Base-by-base conservation (phyloP, 2,888 invertebrate genomes). In the Limenitis camilla region DNA sequence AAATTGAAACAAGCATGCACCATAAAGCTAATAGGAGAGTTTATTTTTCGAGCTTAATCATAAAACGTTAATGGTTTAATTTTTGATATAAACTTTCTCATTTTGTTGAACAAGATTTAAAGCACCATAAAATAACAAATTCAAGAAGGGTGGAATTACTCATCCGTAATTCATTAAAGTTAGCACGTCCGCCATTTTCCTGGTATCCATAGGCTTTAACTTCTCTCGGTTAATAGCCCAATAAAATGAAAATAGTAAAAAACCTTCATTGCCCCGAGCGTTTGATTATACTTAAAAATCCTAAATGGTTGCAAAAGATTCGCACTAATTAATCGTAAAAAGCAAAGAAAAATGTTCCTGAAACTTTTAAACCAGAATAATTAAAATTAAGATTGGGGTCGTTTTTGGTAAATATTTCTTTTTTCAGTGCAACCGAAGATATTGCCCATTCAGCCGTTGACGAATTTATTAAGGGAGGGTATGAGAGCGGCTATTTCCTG, bases 401-500 rank as follows among this genome's bases (percentile, higher is more conserved):
- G 33, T 40, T 33, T 39, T 27, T 30, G 7, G 33, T 44, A 35
- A 40, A 38, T 38, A 43, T 40, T 46, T 27, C 48, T 59, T 49
- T 42, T 67, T 77, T 76, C 88, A 94, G 94, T 94, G 64, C 94
- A 93, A 59, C 95, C 94, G 44, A 94, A 94, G 89, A 94, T 95
- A 67, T 90, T 94, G 81, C 94, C 94, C 36, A 94, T 95, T 69
- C 93, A 92, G 71, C 91, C 94, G 38, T 91, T 94, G 90, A 94
- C 94, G 55, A 92, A 93, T 75, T 89, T 95, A 74, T 85, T 94
- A 58, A 88, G 93, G 39, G 95, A 95, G 84, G 95, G 95, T 52
- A 94, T 96, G 91, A 89, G 96, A 64, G 95, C 95, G 32, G 95
- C 95, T 56, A 95, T 96, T 73, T 93, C 95, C 62, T 96, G 96